Conservation (phyloP, 1,140 invertebrate species). For the Vanessa tameamea region DNA sequence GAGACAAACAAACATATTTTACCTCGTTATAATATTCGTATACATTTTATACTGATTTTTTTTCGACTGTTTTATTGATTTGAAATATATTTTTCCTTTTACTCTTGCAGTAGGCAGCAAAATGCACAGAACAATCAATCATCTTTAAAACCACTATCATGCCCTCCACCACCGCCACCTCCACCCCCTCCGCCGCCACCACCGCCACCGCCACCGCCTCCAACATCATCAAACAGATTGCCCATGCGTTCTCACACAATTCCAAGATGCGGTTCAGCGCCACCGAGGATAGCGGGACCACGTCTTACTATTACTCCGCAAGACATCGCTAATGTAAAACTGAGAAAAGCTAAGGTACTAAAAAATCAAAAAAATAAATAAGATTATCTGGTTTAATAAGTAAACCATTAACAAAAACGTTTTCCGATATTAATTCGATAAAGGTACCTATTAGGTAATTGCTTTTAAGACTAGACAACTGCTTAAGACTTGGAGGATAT, state of each 20-base stretch:
- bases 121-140: not conserved
- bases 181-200: conserved; percentile 55
- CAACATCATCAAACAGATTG: conserved; percentile 39
- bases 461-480: too few species aligned
- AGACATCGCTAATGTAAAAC: conserved; percentile 74
- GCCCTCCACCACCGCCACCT: conserved; percentile 43
- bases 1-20: too few species aligned
- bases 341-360: conserved; percentile 67
- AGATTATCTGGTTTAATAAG: too few species aligned
- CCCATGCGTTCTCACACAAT: conserved; percentile 55
- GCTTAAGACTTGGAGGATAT: too few species aligned
- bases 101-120: not conserved
- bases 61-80: too few species aligned
- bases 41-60: too few species aligned
- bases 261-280: conserved; percentile 66
- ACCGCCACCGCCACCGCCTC: conserved; percentile 49
- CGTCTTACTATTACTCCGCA: conserved; percentile 71
- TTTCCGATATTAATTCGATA: too few species aligned
- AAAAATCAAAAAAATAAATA: not conserved
- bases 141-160: conserved; percentile 26
- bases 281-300: conserved; percentile 57
- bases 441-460: too few species aligned
- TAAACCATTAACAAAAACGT: too few species aligned
- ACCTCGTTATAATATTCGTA: too few species aligned
- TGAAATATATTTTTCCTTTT: too few species aligned